Percentiles rank a stretch among this genome's conserved stretches.
Evolutionary conservation across 2,113 vertebrate species (phyloP).

Genomic region (Patagioenas fasciata): DNA sequence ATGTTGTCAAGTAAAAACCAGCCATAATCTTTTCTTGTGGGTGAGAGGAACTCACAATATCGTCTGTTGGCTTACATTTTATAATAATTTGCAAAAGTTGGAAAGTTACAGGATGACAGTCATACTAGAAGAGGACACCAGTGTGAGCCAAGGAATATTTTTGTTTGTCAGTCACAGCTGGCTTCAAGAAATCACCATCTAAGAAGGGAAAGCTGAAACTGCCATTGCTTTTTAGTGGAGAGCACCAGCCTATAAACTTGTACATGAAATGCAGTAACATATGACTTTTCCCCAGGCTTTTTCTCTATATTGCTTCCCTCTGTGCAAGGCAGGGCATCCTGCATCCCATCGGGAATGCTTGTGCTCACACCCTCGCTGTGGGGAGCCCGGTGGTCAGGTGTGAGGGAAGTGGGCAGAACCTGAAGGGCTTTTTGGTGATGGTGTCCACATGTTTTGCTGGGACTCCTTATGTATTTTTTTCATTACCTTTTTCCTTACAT

Average conservation of each 20-base stretch:
- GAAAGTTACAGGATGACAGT: neutral
- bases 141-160: neutral
- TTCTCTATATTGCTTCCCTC: neutral
- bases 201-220: neutral
- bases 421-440: neutral
- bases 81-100: neutral
- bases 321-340: neutral
- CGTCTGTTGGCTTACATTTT: neutral
- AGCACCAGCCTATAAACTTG: neutral
- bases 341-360: rapidly evolving
- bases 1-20: neutral
- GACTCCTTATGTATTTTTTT: neutral
- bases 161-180: neutral
- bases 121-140: neutral
- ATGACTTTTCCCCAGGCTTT: neutral
- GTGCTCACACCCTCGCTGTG: rapidly evolving
- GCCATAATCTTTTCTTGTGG: neutral
- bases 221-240: neutral
- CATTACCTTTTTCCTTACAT: neutral
- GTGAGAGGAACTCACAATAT: neutral
- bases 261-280: neutral
- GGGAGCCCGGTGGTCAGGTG: rapidly evolving
- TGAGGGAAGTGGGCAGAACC: neutral
- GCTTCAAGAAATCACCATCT: neutral
- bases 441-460: neutral